phyloP scores from a whole-genome alignment of 2,888 invertebrate genomes.

The Synergus itoensis region DNA sequence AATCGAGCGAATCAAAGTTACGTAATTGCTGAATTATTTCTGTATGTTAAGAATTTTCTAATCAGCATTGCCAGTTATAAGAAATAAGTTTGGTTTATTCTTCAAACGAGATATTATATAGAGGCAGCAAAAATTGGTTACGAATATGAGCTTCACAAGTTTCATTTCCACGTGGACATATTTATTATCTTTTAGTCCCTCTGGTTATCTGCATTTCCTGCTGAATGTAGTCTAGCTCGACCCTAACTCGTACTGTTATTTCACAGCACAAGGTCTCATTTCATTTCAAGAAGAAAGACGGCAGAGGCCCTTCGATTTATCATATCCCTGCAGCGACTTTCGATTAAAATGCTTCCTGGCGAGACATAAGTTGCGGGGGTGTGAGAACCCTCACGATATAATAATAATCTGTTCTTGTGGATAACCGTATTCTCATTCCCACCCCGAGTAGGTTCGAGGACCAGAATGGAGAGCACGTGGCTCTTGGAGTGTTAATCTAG shows the following conservation, averaged over 20 bases:
- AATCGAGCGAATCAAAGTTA: background rate
- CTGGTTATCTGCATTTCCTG: slow-evolving; percentile 38
- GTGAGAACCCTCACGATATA: slow-evolving; percentile 39
- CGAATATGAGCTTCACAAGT: background rate
- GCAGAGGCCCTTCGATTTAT: slow-evolving; percentile 32
- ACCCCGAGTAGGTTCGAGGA: background rate
- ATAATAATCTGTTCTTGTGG: slow-evolving; percentile 42
- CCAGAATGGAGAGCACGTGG: slow-evolving; percentile 46
- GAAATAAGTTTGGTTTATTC: no score
- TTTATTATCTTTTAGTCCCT: slow-evolving; percentile 11
- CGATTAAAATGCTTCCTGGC: slow-evolving; percentile 38
- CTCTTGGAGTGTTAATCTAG: slow-evolving; percentile 46
- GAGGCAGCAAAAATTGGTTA: no score
- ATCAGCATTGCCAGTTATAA: no score
- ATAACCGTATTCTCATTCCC: slow-evolving; percentile 33
- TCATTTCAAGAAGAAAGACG: slow-evolving; percentile 36
- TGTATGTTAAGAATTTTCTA: background rate
- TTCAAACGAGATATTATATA: no score
- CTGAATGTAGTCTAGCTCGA: slow-evolving; percentile 14
- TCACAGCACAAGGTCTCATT: slow-evolving; percentile 23
- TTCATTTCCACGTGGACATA: background rate
- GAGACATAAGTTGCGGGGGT: slow-evolving; percentile 23
- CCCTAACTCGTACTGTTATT: slow-evolving; percentile 38
- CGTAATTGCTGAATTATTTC: background rate
- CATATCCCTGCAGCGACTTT: slow-evolving; percentile 38